Evolutionary conservation across 30 jellyfish, hydroid and myxozoan genomes (phyloP).

Genomic region (Phacellophora camtschatica): DNA sequence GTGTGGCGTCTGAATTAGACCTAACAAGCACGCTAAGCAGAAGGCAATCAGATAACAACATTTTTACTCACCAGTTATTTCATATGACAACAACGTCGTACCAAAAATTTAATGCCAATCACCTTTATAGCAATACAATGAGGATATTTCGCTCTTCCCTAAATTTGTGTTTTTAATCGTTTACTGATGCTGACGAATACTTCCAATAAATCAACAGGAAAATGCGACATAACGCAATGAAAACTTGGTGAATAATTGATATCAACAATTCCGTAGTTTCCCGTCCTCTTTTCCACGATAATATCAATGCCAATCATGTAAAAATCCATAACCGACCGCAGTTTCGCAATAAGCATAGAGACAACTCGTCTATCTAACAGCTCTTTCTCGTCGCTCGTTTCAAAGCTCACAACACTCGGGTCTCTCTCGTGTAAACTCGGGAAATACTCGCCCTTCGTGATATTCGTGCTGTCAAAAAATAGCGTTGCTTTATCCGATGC

Average conservation of each 20-base stretch:
- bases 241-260: slow-evolving; percentile 92
- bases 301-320: slow-evolving; percentile 86
- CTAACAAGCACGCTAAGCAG: no score
- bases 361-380: slow-evolving; percentile 71
- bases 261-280: slow-evolving; percentile 88
- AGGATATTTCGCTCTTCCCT: no score
- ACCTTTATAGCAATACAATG: no score
- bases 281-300: slow-evolving; percentile 76
- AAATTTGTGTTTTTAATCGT: background rate
- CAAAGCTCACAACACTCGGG: slow-evolving; percentile 56
- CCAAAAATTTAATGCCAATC: no score
- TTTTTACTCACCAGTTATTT: no score
- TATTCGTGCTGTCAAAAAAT: slow-evolving; percentile 85
- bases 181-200: slow-evolving; percentile 42
- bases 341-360: slow-evolving; percentile 53
- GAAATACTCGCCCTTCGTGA: slow-evolving; percentile 69
- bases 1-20: no score
- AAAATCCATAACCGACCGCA: slow-evolving; percentile 42
- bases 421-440: slow-evolving; percentile 66
- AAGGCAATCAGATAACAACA: no score
- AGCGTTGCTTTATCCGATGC: slow-evolving; percentile 70
- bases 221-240: slow-evolving; percentile 83
- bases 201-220: slow-evolving; percentile 69
- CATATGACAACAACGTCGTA: no score
- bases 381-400: slow-evolving; percentile 48